These are phyloP conservation scores for Lucilia cuprina DNA, from an alignment of 1,140 invertebrate species.

Conservation along the genomic window DNA sequence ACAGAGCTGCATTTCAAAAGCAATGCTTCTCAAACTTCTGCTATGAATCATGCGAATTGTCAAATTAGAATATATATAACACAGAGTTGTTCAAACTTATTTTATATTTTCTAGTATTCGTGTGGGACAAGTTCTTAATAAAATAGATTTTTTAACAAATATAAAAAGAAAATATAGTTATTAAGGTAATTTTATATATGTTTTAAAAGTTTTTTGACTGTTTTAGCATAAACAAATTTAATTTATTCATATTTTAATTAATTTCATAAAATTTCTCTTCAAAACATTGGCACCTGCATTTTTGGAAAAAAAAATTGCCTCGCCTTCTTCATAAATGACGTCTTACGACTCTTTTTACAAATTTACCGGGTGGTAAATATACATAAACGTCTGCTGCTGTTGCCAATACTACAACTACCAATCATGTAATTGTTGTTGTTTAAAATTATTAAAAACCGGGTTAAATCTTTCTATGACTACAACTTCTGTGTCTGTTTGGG, in stretches of 20 bases:
- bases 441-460: constrained; percentile 8
- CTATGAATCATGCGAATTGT: background rate
- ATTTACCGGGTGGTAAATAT: constrained; percentile 23
- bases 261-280: background rate
- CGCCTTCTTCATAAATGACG: constrained; percentile 13
- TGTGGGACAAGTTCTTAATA: background rate
- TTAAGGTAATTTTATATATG: background rate
- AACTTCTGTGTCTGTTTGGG: background rate
- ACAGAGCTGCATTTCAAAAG: background rate
- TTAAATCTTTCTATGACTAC: constrained; percentile 10
- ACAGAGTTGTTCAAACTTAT: background rate
- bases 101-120: constrained; percentile 8
- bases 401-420: background rate
- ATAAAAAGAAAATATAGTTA: background rate
- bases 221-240: background rate
- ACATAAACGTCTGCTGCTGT: background rate
- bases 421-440: background rate
- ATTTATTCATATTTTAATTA: background rate
- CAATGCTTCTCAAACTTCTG: background rate
- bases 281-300: constrained; percentile 29
- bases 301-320: constrained; percentile 9
- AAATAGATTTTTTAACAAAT: background rate
- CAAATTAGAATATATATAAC: background rate
- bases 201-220: background rate
- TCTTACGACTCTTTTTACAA: constrained; percentile 9